A percentile compares a stretch with the other conserved stretches of the same genome.
Evolutionary conservation across 1,140 invertebrate species (phyloP).

Genomic region (Drosophila bocki): DNA sequence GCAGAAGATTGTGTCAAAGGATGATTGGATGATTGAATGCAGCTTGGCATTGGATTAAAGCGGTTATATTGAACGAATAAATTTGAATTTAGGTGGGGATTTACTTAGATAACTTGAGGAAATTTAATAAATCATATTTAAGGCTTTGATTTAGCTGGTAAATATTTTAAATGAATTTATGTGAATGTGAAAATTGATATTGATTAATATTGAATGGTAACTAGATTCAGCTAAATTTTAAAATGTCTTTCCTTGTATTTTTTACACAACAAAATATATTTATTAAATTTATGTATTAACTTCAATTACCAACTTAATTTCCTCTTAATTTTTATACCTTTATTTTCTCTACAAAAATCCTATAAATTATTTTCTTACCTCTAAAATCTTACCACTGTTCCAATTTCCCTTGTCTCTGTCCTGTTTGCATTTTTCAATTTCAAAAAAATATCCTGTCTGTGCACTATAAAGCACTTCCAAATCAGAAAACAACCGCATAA

Average conservation of each 20-base stretch:
- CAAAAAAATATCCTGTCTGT: conserved; percentile 64
- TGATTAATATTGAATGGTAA: no score
- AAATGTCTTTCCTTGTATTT: neutral
- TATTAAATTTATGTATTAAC: neutral
- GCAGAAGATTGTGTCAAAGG: conserved; percentile 45
- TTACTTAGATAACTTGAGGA: neutral
- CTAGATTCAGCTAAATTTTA: no score
- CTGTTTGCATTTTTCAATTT: conserved; percentile 63
- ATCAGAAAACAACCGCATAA: conserved; percentile 46
- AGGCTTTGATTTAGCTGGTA: no score
- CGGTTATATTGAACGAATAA: conserved; percentile 5
- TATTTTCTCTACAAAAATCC: neutral
- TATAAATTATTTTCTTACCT: conserved; percentile 1
- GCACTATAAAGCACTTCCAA: conserved; percentile 55
- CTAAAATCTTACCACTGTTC: neutral
- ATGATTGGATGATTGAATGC: conserved; percentile 45
- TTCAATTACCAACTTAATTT: neutral
- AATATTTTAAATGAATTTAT: no score
- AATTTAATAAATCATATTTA: neutral
- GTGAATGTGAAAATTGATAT: no score
- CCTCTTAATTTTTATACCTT: neutral
- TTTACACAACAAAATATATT: neutral
- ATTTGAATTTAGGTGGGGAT: neutral
- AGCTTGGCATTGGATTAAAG: conserved; percentile 8
- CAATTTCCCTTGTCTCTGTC: conserved; percentile 2